Evolutionary conservation across 2,888 invertebrate genomes (phyloP), one percentile per base, ranked within the genome.

Genomic region (Dynastes grantii): DNA sequence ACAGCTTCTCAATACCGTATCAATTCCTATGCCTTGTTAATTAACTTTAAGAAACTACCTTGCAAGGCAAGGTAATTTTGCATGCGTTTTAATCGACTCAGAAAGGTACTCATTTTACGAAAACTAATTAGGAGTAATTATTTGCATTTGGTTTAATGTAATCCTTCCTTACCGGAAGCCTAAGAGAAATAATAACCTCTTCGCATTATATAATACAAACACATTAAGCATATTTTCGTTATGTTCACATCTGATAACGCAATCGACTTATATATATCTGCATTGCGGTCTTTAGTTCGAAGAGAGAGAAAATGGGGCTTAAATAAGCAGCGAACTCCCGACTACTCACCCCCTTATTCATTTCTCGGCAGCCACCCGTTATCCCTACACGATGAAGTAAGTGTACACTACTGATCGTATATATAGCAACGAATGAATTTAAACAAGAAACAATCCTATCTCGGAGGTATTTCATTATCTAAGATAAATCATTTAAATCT

Each of bases 241-340:
- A 67, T 67, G 67, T 49, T 67, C 27, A 11, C 49, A 67, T 45
- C 67, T 67, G 67, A 67, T 67, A 67, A 67, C 45, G 67, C 16
- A 67, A 49, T 67, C 67, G 67, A 67, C 67, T 67, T 49, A 67
- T 67, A 49, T 67, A 58, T 73, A 73, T 73, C 73, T 73, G 73
- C 73, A 73, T 40, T 73, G 73, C 73, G 73, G 73, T 40, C 22
- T 73, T 40, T 51, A 73, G 55, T 73, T 58, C 40, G 58, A 73
- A 73, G 73, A 58, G 53, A 49, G 32, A 70, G 73, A 58, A 73
- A 73, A 58, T 58, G 16, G 27, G 40, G 16, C 45, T 73, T 37
- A 73, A 73, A 73, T 73, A 73, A 40, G 11, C 37, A 68, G 68
- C 51, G 51, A 58, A 58, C 70, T 32, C 32, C 32, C 27, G 16